These are phyloP conservation scores for Oscheius myriophilus DNA, from an alignment of 2,888 invertebrate species.

Conservation along the genomic window DNA sequence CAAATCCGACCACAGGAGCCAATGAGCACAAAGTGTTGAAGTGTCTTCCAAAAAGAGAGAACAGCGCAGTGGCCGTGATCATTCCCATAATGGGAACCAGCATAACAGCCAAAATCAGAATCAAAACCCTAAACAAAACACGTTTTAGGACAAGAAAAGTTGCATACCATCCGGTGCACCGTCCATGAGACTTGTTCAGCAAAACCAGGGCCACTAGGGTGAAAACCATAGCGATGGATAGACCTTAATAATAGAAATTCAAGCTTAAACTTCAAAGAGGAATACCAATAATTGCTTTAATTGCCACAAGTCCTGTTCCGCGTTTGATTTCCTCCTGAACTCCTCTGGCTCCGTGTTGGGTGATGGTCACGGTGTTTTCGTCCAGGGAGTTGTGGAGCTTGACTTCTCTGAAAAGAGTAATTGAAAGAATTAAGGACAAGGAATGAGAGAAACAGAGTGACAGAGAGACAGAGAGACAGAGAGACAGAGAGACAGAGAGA, in stretches of 20 bases:
- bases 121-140: constrained; percentile 2
- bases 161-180: constrained; percentile 13
- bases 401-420: constrained; percentile 32
- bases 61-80: constrained; percentile 33
- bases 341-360: constrained; percentile 46
- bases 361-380: constrained; percentile 34
- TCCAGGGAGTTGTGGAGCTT: constrained; percentile 38
- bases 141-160: not conserved
- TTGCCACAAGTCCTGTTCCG: constrained; percentile 29
- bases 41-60: constrained; percentile 35
- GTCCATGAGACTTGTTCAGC: constrained; percentile 8
- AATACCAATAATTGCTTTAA: constrained; percentile 3
- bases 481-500: too few relatives aligned
- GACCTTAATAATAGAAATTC: not conserved
- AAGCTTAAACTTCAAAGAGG: not conserved
- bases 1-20: constrained; percentile 43
- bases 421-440: too few relatives aligned
- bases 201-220: constrained; percentile 10
- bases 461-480: too few relatives aligned
- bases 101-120: constrained; percentile 16
- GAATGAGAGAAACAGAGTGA: too few relatives aligned
- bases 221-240: not conserved
- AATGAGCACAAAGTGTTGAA: constrained; percentile 44
- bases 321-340: constrained; percentile 39
- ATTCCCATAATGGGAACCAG: constrained; percentile 34